These are phyloP conservation scores for Seira ritae DNA, from an alignment of 2,888 invertebrate species.

Conservation along the genomic window DNA sequence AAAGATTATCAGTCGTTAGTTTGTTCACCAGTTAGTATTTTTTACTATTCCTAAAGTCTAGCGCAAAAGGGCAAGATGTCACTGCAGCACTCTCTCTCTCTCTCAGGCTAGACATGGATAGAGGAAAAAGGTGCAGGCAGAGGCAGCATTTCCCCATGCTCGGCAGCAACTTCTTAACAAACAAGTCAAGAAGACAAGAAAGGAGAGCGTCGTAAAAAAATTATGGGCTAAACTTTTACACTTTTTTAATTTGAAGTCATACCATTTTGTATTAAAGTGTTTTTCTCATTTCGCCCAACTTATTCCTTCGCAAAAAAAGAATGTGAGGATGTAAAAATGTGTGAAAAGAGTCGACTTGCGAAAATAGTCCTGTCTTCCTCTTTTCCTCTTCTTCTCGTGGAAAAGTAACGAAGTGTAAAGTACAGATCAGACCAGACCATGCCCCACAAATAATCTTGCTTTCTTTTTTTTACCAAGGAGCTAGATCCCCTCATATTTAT, in stretches of 20 bases:
- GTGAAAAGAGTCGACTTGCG: slow-evolving; percentile 23
- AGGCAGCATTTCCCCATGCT: no score
- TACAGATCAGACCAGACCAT: no score
- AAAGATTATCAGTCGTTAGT: slow-evolving; percentile 52
- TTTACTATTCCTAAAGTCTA: no score
- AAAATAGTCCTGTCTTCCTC: background rate
- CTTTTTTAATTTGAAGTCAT: slow-evolving; percentile 55
- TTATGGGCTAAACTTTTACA: slow-evolving; percentile 60
- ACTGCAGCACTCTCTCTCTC: background rate
- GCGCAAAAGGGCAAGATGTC: slow-evolving; percentile 1
- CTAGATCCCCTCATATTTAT: no score
- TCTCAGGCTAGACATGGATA: background rate
- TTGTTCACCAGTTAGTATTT: no score
- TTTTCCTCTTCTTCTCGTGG: no score
- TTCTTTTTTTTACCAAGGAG: no score
- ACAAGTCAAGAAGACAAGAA: slow-evolving; percentile 24
- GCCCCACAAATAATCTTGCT: no score
- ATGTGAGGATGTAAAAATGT: slow-evolving; percentile 34
- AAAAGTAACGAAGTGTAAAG: no score
- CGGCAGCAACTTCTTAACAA: no score
- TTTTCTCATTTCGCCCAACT: background rate
- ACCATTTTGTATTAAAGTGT: slow-evolving; percentile 34
- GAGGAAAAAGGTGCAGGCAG: background rate
- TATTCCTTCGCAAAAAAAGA: slow-evolving; percentile 20
- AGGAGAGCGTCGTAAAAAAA: slow-evolving; percentile 28